phyloP scores from a whole-genome alignment of 2,797 vertebrate genomes.

The Pachyuromys duprasi region DNA sequence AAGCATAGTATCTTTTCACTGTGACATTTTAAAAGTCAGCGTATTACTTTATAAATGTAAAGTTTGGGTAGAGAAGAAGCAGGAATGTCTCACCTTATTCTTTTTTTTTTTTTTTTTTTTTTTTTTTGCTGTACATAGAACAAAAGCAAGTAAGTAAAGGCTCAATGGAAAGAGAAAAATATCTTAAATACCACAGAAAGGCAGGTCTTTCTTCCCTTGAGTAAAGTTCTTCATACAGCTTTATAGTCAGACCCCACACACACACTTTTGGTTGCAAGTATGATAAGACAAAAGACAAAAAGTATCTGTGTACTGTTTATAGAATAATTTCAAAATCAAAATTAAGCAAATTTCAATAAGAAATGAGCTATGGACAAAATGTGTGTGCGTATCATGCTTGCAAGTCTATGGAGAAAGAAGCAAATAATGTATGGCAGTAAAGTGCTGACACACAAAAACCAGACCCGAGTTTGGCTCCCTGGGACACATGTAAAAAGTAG shows the following conservation, averaged over 20 bases:
- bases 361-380: not conserved
- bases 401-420: not conserved
- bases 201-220: not conserved
- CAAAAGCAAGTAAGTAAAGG: not conserved
- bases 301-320: not conserved
- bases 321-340: constrained; percentile 33
- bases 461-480: not conserved
- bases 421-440: not conserved
- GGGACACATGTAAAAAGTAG: not conserved
- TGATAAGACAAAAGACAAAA: constrained; percentile 44
- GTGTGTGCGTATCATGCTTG: not conserved
- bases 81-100: not conserved
- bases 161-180: not conserved
- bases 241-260: not conserved
- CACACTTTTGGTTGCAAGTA: not conserved
- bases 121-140: not conserved
- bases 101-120: not conserved
- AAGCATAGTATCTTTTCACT: not conserved
- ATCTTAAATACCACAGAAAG: not conserved
- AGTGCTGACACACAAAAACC: not conserved
- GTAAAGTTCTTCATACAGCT: not conserved
- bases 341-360: not conserved
- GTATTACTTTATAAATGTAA: not conserved
- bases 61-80: not conserved
- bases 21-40: not conserved